Conservation (phyloP, 2,888 invertebrate species). For the Gryllus longicercus region DNA sequence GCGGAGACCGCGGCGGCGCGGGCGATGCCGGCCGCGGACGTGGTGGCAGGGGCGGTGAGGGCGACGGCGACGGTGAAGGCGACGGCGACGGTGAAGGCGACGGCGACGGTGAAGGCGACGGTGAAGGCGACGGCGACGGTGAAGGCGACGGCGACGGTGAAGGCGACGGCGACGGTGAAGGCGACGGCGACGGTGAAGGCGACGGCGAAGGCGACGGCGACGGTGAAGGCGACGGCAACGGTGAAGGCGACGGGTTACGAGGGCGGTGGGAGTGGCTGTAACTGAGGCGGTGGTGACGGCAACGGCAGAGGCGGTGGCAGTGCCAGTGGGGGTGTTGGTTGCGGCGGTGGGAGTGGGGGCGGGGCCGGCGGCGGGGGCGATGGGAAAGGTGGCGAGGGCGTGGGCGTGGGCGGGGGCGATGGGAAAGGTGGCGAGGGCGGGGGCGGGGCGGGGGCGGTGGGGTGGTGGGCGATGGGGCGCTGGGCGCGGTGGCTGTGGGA, state of each 20-base stretch:
- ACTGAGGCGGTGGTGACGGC: no score
- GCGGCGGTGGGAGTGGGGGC: not conserved
- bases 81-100: not conserved
- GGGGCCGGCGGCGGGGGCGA: not conserved
- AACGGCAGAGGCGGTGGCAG: not conserved
- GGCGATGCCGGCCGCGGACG: not conserved
- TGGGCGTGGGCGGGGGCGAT: not conserved
- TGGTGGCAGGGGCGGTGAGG: not conserved
- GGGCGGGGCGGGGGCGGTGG: not conserved
- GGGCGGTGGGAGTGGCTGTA: not conserved
- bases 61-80: no score
- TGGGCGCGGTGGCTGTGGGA: no score
- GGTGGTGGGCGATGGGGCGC: no score
- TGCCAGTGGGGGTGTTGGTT: not conserved
- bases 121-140: no score
- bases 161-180: not conserved
- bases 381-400: not conserved
- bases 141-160: not conserved
- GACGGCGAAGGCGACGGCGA: not conserved
- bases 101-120: not conserved
- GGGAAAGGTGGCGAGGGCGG: not conserved
- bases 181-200: not conserved
- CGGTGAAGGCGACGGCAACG: not conserved
- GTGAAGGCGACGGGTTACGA: not conserved
- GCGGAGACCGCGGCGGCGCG: not conserved